Base-by-base conservation (phyloP, 2,888 invertebrate species). In the Polietes domitor region DNA sequence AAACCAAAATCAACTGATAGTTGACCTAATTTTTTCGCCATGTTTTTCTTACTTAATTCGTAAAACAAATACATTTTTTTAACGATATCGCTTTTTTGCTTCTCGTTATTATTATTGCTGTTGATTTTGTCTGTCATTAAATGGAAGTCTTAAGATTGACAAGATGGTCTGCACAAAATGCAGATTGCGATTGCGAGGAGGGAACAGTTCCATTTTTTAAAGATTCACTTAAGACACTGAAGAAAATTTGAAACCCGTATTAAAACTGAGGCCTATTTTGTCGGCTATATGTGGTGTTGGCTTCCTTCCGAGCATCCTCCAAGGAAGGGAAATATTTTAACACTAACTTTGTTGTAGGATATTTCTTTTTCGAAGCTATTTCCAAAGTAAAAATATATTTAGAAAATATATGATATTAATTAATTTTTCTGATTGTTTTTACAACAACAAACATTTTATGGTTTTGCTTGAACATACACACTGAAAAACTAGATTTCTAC, bases 1-100 rank as follows among this genome's bases (percentile, higher is more conserved):
- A 21, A 65, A 72, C n/a, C n/a, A 68, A 58, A n/a, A 70, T 32
- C 71, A 71, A 78, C 74, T 82, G 75, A 75, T 75, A 41, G 71
- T 79, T 79, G 78, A 78, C 78, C 82, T 43, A 82, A 82, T 74
- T 80, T 70, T 70, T 47, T 58, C 41, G 24, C 47, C 17, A 19
- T 74, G 47, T 70, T 77, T 58, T 55, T 77, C 4, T 15, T 47
- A 4, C n/a, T 53, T 21, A 21, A 53, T 53, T 53, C 17, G 32
- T n/a, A 15, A 28, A 15, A 63, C 32, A 28, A 28, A 53, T 50
- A 26, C 26, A 65, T 3, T 70, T 19, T 53, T 70, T 37, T 72
- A 28, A 43, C 71, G n/a, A 43, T 61, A 26, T 68, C 71, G 47
- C 32, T 68, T 37, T 37, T 37, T 37, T 9, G 37, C 1, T 10